phyloP scores from a whole-genome alignment of 2,113 vertebrate species.

The Onychorhynchus coronatus region DNA sequence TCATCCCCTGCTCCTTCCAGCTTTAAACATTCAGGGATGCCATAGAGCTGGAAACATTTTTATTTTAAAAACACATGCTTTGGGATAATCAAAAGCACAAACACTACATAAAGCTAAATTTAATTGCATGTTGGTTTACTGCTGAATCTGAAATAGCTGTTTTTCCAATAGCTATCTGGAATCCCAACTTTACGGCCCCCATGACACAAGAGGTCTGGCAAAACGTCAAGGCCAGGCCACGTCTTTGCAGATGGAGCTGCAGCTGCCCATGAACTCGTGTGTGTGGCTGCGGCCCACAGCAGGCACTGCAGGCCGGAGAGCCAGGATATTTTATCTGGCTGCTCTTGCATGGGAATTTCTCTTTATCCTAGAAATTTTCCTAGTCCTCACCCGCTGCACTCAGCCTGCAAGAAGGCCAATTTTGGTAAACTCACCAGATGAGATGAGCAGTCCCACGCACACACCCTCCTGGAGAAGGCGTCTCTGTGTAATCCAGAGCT shows the following conservation, averaged over 20 bases:
- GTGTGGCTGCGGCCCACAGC: not conserved
- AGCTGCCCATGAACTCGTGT: not conserved
- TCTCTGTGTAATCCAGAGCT: not conserved
- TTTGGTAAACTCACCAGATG: not conserved
- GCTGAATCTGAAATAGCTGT: slow-evolving; percentile 42
- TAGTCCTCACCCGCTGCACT: not conserved
- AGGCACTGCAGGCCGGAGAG: not conserved
- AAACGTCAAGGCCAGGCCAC: slow-evolving; percentile 1
- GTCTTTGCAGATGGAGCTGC: not conserved
- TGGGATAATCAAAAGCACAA: slow-evolving; percentile 19
- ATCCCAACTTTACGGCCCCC: slow-evolving; percentile 47
- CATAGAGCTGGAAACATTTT: slow-evolving; percentile 20
- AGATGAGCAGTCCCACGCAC: not conserved
- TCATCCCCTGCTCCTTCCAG: not conserved
- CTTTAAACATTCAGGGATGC: not conserved
- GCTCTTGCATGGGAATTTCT: not conserved
- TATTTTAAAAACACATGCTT: slow-evolving; percentile 18
- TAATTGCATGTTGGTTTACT: not conserved
- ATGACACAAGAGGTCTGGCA: slow-evolving; percentile 20
- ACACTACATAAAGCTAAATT: slow-evolving; percentile 21
- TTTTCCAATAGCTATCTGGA: slow-evolving; percentile 39
- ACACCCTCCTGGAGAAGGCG: not conserved
- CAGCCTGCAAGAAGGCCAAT: not conserved
- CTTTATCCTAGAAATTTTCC: not conserved
- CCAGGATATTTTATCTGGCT: not conserved